Evolutionary conservation across 1,140 invertebrate genomes (phyloP).

Genomic region (Cepaea nemoralis): DNA sequence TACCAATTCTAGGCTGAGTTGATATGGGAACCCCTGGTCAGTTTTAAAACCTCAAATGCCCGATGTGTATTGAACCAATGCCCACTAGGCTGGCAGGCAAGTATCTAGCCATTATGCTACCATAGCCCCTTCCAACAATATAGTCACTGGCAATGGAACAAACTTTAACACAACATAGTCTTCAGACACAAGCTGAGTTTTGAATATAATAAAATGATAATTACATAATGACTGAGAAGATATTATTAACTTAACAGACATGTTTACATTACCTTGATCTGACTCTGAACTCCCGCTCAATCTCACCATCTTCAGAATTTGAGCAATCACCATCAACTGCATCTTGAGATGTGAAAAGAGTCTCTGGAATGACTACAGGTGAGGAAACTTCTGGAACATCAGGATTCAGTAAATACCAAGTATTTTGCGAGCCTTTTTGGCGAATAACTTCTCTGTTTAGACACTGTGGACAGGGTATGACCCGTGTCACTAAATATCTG

Average conservation of each 20-base stretch:
- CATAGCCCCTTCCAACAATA: too few species aligned
- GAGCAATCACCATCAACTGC: background rate
- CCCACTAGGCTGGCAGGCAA: too few species aligned
- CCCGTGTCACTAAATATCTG: constrained; percentile 91
- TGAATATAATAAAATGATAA: too few species aligned
- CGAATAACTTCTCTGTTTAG: constrained; percentile 46
- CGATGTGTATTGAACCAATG: too few species aligned
- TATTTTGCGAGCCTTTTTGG: constrained; percentile 35
- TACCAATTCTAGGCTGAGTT: too few species aligned
- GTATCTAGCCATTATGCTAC: too few species aligned
- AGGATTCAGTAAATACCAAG: constrained; percentile 46
- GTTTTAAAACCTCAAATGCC: background rate
- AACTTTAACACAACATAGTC: too few species aligned
- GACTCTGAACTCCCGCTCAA: background rate
- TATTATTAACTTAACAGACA: too few species aligned
- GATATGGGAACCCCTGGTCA: background rate
- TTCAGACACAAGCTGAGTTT: too few species aligned
- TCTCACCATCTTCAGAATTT: background rate
- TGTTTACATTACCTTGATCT: background rate
- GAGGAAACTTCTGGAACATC: constrained; percentile 43
- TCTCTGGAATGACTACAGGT: constrained; percentile 31
- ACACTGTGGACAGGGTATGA: constrained; percentile 93
- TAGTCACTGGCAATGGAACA: too few species aligned
- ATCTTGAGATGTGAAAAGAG: background rate
- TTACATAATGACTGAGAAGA: too few species aligned